Evolutionary conservation across 2,888 invertebrate genomes (phyloP).

Genomic region (Carpatolechia fugitivella): DNA sequence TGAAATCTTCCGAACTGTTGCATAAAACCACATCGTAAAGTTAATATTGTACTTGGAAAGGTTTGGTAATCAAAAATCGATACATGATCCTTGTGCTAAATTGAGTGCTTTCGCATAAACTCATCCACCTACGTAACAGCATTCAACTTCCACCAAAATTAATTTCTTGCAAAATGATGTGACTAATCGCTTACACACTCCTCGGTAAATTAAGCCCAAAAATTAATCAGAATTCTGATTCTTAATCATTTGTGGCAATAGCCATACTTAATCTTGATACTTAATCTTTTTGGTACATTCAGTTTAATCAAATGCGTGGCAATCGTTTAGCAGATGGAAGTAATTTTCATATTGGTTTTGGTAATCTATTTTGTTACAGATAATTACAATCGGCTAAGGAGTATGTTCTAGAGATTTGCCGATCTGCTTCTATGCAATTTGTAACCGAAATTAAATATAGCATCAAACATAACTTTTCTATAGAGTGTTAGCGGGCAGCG

Average conservation of each 20-base stretch:
- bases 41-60: not conserved
- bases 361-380: not conserved
- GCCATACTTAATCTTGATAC: too few relatives aligned
- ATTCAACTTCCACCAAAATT: not conserved
- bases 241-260: too few relatives aligned
- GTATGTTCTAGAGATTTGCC: not conserved
- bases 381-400: not conserved
- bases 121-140: not conserved
- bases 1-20: not conserved
- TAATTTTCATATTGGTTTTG: not conserved
- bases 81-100: conserved; percentile 6
- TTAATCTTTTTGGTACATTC: too few relatives aligned
- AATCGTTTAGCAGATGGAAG: not conserved
- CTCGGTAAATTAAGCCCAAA: not conserved
- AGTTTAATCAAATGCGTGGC: too few relatives aligned
- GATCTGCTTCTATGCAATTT: not conserved
- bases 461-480: too few relatives aligned
- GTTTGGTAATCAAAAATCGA: conserved; percentile 37
- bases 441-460: too few relatives aligned
- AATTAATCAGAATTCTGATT: not conserved
- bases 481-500: too few relatives aligned
- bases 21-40: not conserved
- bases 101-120: not conserved
- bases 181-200: not conserved
- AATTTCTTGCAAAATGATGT: not conserved